Evolutionary conservation across 2,888 invertebrate genomes (phyloP), one percentile per base, ranked within the genome.

Genomic region (Parascotia fuliginaria): DNA sequence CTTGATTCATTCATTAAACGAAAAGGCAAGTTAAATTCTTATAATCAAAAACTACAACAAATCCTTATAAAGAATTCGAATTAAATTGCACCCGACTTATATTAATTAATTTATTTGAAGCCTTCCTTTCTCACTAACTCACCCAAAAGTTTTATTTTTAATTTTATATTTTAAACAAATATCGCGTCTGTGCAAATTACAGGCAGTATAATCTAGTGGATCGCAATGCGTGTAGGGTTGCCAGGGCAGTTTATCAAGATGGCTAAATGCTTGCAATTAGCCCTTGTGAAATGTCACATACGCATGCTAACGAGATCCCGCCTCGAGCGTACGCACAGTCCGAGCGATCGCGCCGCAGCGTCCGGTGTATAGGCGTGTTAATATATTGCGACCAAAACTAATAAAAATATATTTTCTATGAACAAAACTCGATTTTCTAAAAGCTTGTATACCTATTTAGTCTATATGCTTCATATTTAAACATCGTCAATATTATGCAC

Each of bases 191-290:
- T 75, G 60, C 67, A 63, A 64, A 60, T 61, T 69, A 60, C 55
- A 46, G 36, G 56, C 56, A 42, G 50, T 53, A 55, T 68, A 70
- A 55, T 81, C 74, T 75, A 72, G 69, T 69, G 51, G 61, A 64
- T 57, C 56, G 68, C 75, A 70, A 78, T 77, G 78, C 80, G 81
- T 83, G 78, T 77, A 76, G 77, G 65, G 75, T 73, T 75, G 73
- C 73, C 74, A 77, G 75, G 76, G 81, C 79, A 80, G 85, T 87
- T 89, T 89, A 90, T 92, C 89, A 84, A 86, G 85, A 89, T 87
- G 88, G 87, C 89, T 90, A 91, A 90, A 89, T 83, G 88, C 83
- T 84, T 75, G 87, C 90, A 91, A 92, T 91, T 92, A 91, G 90
- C 83, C 76, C 82, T 84, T 86, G 91, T 87, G 91, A 92, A 92